Percentiles rank a stretch among this genome's conserved stretches.
phyloP scores from a whole-genome alignment of 2,797 vertebrate genomes.

The Tauraco hartlaubi region DNA sequence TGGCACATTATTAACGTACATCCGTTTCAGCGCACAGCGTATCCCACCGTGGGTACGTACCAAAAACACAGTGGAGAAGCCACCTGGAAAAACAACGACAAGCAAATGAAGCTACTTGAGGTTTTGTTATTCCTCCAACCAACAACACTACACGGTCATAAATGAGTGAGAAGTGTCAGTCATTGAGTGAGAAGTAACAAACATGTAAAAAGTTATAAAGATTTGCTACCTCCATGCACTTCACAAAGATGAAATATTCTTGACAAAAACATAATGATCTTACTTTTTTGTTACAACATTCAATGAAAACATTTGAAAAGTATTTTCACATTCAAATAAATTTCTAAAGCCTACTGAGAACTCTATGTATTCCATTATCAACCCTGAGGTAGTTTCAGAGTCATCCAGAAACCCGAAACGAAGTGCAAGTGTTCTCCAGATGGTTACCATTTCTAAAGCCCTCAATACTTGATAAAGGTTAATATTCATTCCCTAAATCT shows the following conservation, averaged over 20 bases:
- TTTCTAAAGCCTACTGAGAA: not conserved
- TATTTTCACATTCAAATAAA: not conserved
- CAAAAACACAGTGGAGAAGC: slow-evolving; percentile 96
- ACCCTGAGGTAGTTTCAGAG: not conserved
- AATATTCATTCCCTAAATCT: not conserved
- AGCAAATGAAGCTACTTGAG: not conserved
- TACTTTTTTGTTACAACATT: not conserved
- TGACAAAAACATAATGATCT: accelerated
- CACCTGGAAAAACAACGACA: slow-evolving; percentile 79
- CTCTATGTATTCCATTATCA: accelerated
- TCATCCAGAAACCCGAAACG: not conserved
- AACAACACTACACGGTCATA: accelerated
- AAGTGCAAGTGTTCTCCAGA: not conserved
- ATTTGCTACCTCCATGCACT: not conserved
- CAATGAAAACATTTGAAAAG: not conserved
- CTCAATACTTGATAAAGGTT: not conserved
- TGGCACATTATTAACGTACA: slow-evolving; percentile 94
- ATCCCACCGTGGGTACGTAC: slow-evolving; percentile 90
- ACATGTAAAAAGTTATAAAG: accelerated
- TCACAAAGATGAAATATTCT: not conserved
- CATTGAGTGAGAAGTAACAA: accelerated
- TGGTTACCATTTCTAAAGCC: not conserved
- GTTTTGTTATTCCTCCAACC: not conserved
- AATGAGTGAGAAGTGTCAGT: accelerated
- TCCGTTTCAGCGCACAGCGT: slow-evolving; percentile 94